Percentiles rank a stretch among this genome's conserved stretches.
These are phyloP conservation scores for Cheirogaleus medius DNA, from an alignment of 2,113 vertebrate genomes.

Conservation along the genomic window DNA sequence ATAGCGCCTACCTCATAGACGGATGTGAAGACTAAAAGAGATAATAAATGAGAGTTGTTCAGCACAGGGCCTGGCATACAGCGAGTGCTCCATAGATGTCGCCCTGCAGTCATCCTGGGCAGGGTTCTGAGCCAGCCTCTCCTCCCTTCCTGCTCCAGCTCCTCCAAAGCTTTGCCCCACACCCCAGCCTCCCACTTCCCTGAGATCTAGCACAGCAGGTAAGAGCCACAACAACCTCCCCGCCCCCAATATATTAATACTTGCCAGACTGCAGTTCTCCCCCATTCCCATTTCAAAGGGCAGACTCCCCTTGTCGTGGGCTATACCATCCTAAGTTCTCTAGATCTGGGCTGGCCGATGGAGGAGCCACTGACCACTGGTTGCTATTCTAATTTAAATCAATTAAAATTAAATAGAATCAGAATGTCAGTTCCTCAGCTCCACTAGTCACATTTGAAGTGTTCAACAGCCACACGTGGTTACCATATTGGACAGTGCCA, in stretches of 20 bases:
- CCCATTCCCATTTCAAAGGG: background rate
- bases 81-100: background rate
- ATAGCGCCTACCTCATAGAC: too few species aligned
- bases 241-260: too few species aligned
- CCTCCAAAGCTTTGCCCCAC: too few species aligned
- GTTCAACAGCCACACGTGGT: background rate
- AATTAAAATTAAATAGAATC: background rate
- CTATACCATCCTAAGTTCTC: too few species aligned
- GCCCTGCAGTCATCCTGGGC: background rate
- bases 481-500: background rate
- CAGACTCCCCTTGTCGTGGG: background rate
- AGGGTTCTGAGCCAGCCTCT: background rate
- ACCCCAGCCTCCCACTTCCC: background rate
- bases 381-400: background rate
- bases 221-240: too few species aligned
- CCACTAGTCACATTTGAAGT: too few species aligned
- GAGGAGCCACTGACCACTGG: too few species aligned
- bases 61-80: background rate
- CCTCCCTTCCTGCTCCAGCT: background rate
- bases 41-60: background rate
- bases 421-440: background rate
- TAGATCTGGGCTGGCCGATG: background rate
- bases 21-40: too few species aligned
- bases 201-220: too few species aligned
- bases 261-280: too few species aligned